phyloP scores from a whole-genome alignment of 2,797 vertebrate genomes.

The Poeciliopsis turneri region DNA sequence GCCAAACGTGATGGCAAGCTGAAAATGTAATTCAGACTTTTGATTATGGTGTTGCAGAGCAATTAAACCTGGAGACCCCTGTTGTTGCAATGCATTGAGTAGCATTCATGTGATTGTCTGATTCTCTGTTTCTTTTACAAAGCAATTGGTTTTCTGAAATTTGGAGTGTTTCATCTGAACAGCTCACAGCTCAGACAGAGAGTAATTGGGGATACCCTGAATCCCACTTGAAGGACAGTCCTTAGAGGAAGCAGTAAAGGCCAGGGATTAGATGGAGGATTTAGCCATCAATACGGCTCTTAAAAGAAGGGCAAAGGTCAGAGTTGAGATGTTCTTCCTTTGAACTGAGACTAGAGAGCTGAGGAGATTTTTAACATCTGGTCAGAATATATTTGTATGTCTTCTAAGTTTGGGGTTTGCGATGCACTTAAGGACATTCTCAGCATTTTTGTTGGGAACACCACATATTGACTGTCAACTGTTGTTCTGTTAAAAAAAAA shows the following conservation, averaged over 20 bases:
- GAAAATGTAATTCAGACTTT: not conserved
- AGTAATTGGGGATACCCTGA: not conserved
- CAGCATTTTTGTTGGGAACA: not conserved
- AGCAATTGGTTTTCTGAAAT: not conserved
- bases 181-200: not conserved
- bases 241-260: not conserved
- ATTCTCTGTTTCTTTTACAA: not conserved
- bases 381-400: not conserved
- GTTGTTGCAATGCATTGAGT: not conserved
- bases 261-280: not conserved
- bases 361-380: not conserved
- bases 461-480: not conserved
- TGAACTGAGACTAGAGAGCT: not conserved
- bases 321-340: not conserved
- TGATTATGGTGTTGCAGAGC: not conserved
- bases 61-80: not conserved
- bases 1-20: not conserved
- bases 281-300: not conserved
- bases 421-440: not conserved
- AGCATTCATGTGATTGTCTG: not conserved
- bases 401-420: not conserved
- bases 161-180: not conserved
- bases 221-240: not conserved
- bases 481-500: not conserved
- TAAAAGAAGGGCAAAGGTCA: not conserved